A percentile compares a stretch with the other conserved stretches of the same genome.
Evolutionary conservation across 2,797 vertebrate genomes (phyloP).

Genomic region (Pyrocephalus nanus): DNA sequence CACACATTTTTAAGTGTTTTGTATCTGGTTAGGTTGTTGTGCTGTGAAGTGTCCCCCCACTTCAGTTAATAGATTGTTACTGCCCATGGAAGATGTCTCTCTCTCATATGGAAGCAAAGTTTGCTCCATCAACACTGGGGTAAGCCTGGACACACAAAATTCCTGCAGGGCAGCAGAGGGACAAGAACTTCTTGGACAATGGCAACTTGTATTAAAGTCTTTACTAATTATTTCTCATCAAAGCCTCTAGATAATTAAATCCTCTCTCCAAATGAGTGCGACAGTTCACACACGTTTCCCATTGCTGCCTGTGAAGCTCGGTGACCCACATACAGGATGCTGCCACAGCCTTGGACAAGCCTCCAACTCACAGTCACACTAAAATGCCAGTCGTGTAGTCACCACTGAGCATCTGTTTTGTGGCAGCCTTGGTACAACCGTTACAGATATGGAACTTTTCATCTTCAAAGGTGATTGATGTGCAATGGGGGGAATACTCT

Average conservation of each 20-base stretch:
- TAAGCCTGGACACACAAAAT: background rate
- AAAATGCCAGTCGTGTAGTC: background rate
- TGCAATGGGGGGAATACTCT: background rate
- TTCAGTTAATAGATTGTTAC: background rate
- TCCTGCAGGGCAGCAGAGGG: fast-evolving
- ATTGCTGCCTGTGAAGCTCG: background rate
- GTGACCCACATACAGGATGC: background rate
- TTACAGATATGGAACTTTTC: background rate
- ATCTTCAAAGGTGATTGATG: background rate
- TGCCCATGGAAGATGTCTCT: background rate
- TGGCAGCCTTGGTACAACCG: background rate
- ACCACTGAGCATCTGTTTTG: background rate
- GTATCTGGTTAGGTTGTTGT: background rate
- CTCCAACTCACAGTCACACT: background rate
- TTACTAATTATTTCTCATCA: constrained; percentile 12
- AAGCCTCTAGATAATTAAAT: constrained; percentile 16
- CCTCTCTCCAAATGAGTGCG: background rate
- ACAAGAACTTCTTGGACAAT: background rate
- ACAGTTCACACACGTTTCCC: background rate
- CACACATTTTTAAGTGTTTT: background rate
- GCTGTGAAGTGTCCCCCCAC: fast-evolving
- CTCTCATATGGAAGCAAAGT: background rate
- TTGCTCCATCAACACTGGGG: fast-evolving
- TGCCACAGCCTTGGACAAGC: background rate
- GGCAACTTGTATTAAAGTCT: background rate